These are phyloP conservation scores for Lasioglossum calceatum DNA, from an alignment of 2,888 invertebrate species.

Conservation along the genomic window DNA sequence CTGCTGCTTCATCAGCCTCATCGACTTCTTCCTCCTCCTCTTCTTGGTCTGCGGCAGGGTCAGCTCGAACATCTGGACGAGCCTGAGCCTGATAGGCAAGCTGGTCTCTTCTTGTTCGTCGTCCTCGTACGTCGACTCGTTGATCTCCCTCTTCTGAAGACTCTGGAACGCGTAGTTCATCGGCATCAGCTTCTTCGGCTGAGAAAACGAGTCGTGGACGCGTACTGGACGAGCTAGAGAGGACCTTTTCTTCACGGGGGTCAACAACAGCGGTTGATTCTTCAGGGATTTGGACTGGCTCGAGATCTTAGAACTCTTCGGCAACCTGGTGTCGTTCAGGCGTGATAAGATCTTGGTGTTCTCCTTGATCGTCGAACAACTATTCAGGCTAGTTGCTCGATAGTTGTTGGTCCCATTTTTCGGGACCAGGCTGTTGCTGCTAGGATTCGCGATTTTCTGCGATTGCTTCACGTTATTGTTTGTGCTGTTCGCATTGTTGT, in stretches of 20 bases:
- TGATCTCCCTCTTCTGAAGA: slow-evolving; percentile 27
- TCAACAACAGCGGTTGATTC: slow-evolving; percentile 64
- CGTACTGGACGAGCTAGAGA: slow-evolving; percentile 81
- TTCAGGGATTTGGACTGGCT: slow-evolving; percentile 49
- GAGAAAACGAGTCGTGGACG: slow-evolving; percentile 79
- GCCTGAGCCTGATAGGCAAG: slow-evolving; percentile 78
- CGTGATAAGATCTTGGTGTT: slow-evolving; percentile 27
- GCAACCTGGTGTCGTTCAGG: slow-evolving; percentile 37
- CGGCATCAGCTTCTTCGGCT: slow-evolving; percentile 68
- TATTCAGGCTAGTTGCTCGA: slow-evolving; percentile 1
- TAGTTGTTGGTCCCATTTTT: slow-evolving; percentile 51
- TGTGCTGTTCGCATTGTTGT: slow-evolving; percentile 51
- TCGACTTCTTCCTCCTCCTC: slow-evolving; percentile 74
- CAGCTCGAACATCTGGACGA: slow-evolving; percentile 81
- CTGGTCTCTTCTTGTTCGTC: slow-evolving; percentile 70
- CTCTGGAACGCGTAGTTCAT: slow-evolving; percentile 48
- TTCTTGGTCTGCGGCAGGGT: slow-evolving; percentile 76
- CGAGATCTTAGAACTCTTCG: slow-evolving; percentile 36
- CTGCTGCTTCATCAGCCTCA: slow-evolving; percentile 75
- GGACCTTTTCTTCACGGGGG: slow-evolving; percentile 79
- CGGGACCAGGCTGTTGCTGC: slow-evolving; percentile 30
- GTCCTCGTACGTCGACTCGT: slow-evolving; percentile 60
- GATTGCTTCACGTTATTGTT: slow-evolving; percentile 38
- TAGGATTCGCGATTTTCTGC: slow-evolving; percentile 42
- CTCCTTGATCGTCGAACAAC: slow-evolving; percentile 45